A percentile compares a stretch with the other conserved stretches of the same genome.
These are phyloP conservation scores for Caranx melampygus DNA, from an alignment of 2,113 vertebrate genomes.

Conservation along the genomic window DNA sequence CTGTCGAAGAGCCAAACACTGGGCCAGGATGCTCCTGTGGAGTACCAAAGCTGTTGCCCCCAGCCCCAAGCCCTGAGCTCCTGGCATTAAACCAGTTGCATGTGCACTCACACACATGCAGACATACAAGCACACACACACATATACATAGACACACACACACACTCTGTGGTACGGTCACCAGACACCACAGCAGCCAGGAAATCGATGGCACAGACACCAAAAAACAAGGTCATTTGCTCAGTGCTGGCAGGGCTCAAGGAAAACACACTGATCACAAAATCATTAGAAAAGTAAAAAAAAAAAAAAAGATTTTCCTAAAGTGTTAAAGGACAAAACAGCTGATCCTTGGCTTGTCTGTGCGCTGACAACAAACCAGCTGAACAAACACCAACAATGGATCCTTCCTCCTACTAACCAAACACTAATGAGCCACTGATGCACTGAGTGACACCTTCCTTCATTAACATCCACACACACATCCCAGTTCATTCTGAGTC, in stretches of 20 bases:
- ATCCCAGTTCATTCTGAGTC: conserved; percentile 4
- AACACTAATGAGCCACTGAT: neutral
- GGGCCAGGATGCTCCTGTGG: conserved; percentile 74
- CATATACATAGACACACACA: conserved; percentile 32
- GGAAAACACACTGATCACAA: neutral
- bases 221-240: conserved; percentile 55
- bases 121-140: conserved; percentile 28
- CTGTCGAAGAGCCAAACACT: conserved; percentile 51
- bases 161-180: conserved; percentile 38
- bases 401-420: neutral
- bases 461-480: conserved; percentile 1
- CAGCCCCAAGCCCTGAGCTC: conserved; percentile 43
- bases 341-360: neutral
- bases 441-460: neutral
- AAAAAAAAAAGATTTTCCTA: neutral
- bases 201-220: conserved; percentile 32
- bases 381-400: neutral
- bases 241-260: conserved; percentile 35
- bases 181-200: conserved; percentile 56
- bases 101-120: conserved; percentile 16
- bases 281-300: neutral
- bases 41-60: conserved; percentile 74
- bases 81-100: conserved; percentile 50
- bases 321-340: conserved; percentile 1
- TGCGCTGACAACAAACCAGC: neutral